Evolutionary conservation across 1,140 invertebrate species (phyloP).

Genomic region (Bathynomus jamesi): DNA sequence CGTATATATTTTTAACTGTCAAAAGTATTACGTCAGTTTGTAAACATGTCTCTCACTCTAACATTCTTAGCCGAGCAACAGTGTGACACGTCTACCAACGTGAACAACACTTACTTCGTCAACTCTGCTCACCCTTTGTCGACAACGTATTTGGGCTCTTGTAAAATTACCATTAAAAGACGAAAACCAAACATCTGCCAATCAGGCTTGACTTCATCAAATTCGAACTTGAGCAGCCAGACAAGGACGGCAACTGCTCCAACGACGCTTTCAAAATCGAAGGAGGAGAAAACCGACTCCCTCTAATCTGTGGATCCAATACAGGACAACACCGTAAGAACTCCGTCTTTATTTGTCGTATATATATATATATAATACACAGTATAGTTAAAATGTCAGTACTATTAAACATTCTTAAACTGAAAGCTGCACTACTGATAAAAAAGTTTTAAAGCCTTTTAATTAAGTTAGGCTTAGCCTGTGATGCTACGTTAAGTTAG

Average conservation of each 20-base stretch:
- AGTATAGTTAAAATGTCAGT: too few relatives aligned
- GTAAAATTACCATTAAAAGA: not conserved
- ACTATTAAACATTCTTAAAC: too few relatives aligned
- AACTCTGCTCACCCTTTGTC: slow-evolving; percentile 1
- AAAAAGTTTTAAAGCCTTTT: too few relatives aligned
- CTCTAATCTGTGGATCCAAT: slow-evolving; percentile 5
- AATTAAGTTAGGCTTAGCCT: too few relatives aligned
- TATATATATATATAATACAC: too few relatives aligned
- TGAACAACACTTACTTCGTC: not conserved
- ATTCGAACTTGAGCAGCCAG: slow-evolving; percentile 10
- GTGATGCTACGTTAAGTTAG: too few relatives aligned
- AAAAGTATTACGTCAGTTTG: not conserved
- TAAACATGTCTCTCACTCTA: not conserved
- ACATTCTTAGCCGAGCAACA: not conserved
- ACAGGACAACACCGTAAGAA: slow-evolving; percentile 11
- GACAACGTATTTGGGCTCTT: not conserved
- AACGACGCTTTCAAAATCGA: slow-evolving; percentile 1
- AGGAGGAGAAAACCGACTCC: not conserved
- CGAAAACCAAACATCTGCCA: slow-evolving; percentile 3
- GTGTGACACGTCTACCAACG: not conserved
- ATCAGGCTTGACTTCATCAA: slow-evolving; percentile 9
- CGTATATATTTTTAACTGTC: not conserved
- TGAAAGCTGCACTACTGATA: too few relatives aligned
- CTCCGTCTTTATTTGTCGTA: too few relatives aligned
- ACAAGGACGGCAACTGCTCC: slow-evolving; percentile 1